Conservation (phyloP, 2,888 invertebrate species). For the Operophtera brumata region DNA sequence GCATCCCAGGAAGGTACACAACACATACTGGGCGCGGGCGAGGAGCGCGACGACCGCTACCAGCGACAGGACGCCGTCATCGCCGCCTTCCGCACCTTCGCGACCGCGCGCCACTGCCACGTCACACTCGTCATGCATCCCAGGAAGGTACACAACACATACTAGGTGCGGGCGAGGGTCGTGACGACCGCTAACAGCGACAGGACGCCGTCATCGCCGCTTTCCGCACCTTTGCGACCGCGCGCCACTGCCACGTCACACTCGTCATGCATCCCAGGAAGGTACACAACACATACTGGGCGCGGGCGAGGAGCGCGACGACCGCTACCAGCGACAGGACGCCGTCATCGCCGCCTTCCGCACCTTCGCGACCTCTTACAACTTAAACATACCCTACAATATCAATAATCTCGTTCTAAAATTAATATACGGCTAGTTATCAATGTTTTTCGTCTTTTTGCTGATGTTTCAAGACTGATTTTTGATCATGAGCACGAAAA, state of each 20-base stretch:
- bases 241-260: conserved; percentile 96
- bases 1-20: conserved; percentile 95
- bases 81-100: conserved; percentile 93
- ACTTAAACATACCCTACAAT: too few relatives aligned
- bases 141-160: conserved; percentile 92
- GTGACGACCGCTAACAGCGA: conserved; percentile 88
- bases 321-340: conserved; percentile 94
- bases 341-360: conserved; percentile 93
- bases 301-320: conserved; percentile 82
- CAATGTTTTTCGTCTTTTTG: too few relatives aligned
- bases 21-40: conserved; percentile 94
- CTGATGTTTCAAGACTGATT: too few relatives aligned
- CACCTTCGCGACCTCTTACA: conserved; percentile 93
- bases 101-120: conserved; percentile 95
- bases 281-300: conserved; percentile 96
- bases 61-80: conserved; percentile 95
- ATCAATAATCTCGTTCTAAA: too few relatives aligned
- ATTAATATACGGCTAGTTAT: too few relatives aligned
- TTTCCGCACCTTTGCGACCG: conserved; percentile 95
- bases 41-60: conserved; percentile 85
- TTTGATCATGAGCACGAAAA: too few relatives aligned
- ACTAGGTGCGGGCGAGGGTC: conserved; percentile 89
- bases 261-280: conserved; percentile 99
- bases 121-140: conserved; percentile 99
- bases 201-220: conserved; percentile 95